Percentiles rank a stretch among this genome's conserved stretches.
phyloP scores from a whole-genome alignment of 2,113 vertebrate species.

The Ardeotis arabs region DNA sequence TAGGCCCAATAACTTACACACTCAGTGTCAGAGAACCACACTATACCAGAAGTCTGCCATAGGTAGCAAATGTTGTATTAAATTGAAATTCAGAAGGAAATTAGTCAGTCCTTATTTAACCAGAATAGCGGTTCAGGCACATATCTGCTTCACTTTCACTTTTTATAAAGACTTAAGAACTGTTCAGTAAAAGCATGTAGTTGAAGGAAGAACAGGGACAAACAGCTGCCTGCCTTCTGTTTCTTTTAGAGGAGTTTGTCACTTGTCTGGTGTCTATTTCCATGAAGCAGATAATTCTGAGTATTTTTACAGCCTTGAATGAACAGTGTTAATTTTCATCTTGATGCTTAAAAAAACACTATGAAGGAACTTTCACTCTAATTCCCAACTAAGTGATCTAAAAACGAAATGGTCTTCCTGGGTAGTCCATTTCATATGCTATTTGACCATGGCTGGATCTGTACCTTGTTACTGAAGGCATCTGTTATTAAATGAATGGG shows the following conservation, averaged over 20 bases:
- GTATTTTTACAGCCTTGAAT: not conserved
- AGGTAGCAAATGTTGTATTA: not conserved
- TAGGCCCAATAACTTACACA: not conserved
- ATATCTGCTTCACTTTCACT: not conserved
- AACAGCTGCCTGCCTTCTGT: not conserved
- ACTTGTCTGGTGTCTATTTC: not conserved
- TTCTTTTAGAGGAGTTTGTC: not conserved
- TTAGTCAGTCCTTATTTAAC: not conserved
- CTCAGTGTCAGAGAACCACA: not conserved
- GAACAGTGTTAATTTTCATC: constrained; percentile 18
- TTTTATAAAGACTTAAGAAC: not conserved
- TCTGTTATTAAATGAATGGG: not conserved
- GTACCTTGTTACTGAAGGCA: not conserved
- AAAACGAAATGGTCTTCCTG: not conserved
- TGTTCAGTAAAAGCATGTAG: not conserved
- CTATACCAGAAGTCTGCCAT: not conserved
- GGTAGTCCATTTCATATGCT: not conserved
- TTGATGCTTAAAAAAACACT: not conserved
- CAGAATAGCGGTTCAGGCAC: not conserved
- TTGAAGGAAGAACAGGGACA: not conserved
- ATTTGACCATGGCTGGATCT: not conserved
- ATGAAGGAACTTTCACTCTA: constrained; percentile 10
- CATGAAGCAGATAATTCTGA: not conserved
- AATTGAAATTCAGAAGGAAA: not conserved
- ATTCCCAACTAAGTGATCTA: not conserved